A percentile compares a stretch with the other conserved stretches of the same genome.
Conservation (phyloP, 2,797 vertebrate genomes). For the Telmatherina bonti region DNA sequence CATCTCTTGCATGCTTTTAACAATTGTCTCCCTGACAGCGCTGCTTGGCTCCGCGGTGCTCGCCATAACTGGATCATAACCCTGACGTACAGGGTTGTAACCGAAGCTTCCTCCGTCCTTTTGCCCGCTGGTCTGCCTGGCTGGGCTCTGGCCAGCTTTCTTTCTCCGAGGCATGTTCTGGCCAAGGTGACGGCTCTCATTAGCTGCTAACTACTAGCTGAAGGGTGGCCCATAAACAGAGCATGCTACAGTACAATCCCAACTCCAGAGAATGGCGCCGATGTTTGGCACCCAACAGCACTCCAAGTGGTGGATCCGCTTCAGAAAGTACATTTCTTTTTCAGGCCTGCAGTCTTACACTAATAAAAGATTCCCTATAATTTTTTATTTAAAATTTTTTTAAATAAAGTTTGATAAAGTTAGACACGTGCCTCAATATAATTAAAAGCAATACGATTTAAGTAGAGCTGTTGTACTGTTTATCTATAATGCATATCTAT, state of each 20-base stretch:
- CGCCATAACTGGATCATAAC: conserved; percentile 32
- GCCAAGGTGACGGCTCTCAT: conserved; percentile 33
- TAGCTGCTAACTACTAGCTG: conserved; percentile 39
- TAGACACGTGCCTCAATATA: background rate
- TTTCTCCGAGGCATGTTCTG: conserved; percentile 91
- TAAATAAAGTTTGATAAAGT: background rate
- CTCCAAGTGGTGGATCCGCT: conserved; percentile 56
- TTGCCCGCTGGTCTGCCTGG: conserved; percentile 74
- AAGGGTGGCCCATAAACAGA: background rate
- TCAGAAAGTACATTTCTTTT: background rate
- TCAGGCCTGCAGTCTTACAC: background rate
- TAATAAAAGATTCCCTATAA: conserved; percentile 48
- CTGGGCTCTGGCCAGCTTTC: conserved; percentile 88
- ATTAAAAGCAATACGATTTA: background rate
- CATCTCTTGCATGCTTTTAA: conserved; percentile 91
- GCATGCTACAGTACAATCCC: conserved; percentile 35
- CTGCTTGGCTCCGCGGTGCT: conserved; percentile 17
- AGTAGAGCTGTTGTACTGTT: background rate
- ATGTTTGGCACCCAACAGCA: conserved; percentile 46
- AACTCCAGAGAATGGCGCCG: no score
- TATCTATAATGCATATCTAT: no score
- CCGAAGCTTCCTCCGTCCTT: conserved; percentile 49
- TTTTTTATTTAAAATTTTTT: background rate
- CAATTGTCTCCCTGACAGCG: conserved; percentile 82
- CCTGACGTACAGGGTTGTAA: conserved; percentile 36